Percentiles rank a stretch among this genome's conserved stretches.
Conservation (phyloP, 2,797 vertebrate genomes). For the Acrossocheilus fasciatus region DNA sequence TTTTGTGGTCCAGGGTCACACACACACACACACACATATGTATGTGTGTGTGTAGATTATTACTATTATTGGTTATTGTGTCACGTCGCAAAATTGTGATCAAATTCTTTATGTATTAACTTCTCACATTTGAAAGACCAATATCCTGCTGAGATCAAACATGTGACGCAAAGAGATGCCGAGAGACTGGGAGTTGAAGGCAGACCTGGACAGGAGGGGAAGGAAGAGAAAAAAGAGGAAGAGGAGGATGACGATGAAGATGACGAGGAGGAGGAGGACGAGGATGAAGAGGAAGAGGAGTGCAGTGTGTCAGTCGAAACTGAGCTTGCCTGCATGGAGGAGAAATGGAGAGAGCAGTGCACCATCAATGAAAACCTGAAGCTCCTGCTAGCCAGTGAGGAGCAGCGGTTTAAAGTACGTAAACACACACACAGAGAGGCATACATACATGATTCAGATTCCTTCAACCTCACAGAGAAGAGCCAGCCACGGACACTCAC, state of each 20-base stretch:
- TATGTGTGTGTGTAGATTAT: no score
- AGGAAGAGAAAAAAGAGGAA: conserved; percentile 65
- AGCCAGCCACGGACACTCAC: not conserved
- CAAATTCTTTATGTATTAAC: not conserved
- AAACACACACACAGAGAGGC: not conserved
- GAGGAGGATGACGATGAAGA: conserved; percentile 81
- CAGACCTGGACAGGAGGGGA: conserved; percentile 36
- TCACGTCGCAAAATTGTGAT: not conserved
- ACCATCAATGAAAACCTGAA: conserved; percentile 88
- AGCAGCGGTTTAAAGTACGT: conserved; percentile 87
- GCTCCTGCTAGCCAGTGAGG: conserved; percentile 85
- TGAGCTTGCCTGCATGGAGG: conserved; percentile 92
- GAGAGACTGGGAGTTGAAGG: not conserved
- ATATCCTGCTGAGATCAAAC: conserved; percentile 13
- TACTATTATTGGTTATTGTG: not conserved
- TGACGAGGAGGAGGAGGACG: conserved; percentile 68
- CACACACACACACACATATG: no score
- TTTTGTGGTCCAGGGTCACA: no score
- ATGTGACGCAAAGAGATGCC: not conserved
- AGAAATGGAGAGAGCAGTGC: conserved; percentile 95
- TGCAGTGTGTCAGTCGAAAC: conserved; percentile 86
- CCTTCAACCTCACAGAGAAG: conserved; percentile 38
- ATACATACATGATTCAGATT: conserved; percentile 2
- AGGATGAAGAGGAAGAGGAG: conserved; percentile 77
- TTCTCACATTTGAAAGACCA: conserved; percentile 1